Evolutionary conservation across 2,113 vertebrate genomes (phyloP).

Genomic region (Phalacrocorax brasilianus): DNA sequence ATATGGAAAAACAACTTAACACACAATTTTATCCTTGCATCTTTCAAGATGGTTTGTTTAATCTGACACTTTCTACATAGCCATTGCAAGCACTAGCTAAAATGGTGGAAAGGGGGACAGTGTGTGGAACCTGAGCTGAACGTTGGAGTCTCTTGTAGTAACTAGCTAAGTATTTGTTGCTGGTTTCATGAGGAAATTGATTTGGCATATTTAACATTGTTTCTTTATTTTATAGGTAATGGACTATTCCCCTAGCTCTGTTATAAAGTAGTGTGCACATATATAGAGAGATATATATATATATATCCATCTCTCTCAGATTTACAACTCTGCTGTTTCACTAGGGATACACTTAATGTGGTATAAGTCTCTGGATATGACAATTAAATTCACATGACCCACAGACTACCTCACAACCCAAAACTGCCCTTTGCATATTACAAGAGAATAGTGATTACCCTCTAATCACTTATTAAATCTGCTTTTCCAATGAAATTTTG

Average conservation of each 20-base stretch:
- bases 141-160: neutral
- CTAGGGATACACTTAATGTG: slow-evolving; percentile 58
- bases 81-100: neutral
- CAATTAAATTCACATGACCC: slow-evolving; percentile 69
- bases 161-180: slow-evolving; percentile 49
- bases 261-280: slow-evolving; percentile 31
- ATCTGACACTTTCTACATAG: neutral
- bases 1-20: neutral
- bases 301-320: slow-evolving; percentile 1
- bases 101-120: neutral
- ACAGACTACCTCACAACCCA: slow-evolving; percentile 55
- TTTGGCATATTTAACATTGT: slow-evolving; percentile 58
- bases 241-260: slow-evolving; percentile 53
- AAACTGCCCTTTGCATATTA: slow-evolving; percentile 53
- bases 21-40: neutral
- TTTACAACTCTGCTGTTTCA: slow-evolving; percentile 56
- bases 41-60: slow-evolving; percentile 10
- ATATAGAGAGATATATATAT: neutral
- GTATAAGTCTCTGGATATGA: slow-evolving; percentile 65
- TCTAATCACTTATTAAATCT: slow-evolving; percentile 56
- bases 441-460: slow-evolving; percentile 12
- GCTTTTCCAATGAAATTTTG: slow-evolving; percentile 9
- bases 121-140: neutral
- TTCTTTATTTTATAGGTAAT: slow-evolving; percentile 66
- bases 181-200: slow-evolving; percentile 59